Evolutionary conservation across 2,888 invertebrate genomes (phyloP), one percentile per base, ranked within the genome.

Genomic region (Belgica antarctica): DNA sequence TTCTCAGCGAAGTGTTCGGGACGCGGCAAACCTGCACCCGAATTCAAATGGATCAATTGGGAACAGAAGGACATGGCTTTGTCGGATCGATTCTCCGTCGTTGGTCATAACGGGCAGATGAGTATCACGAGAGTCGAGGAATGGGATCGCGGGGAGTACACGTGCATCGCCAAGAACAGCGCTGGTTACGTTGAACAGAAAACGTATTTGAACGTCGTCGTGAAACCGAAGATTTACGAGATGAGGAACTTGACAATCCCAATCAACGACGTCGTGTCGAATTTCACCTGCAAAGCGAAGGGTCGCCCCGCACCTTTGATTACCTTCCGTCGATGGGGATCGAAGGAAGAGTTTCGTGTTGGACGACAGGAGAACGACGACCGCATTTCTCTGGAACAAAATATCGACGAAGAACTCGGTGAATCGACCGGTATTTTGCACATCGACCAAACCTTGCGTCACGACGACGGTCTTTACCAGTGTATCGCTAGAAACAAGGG

Each of bases 391-490:
- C 78, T 92, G 41, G 86, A 86, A 76, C 79, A 86, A 75, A 75
- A 81, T 63, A 75, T 80, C 74, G 80, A 85, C 73, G 79, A 83
- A 8, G 80, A 81, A n/a, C 82, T 81, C 41, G 83, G 84, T 5
- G 85, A 86, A 75, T 83, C 85, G 0, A 82, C 84, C 65, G 92
- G 87, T 25, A 85, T 85, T 1, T 80, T 95, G 71, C 85, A 84
- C 34, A 89, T 95, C 74, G 77, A 82, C 0, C 84, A 85, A 65
- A 76, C 89, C 12, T 83, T 84, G 66, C 83, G 90, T 72, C 83
- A 84, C 1, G 91, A 95, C 78, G 95, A 95, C 78, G 95, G 94
- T 0, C 82, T 95, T 7, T 95, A 95, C 77, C 90, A 90, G 76
- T 95, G 95, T 77, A 84, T 90, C 63, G 94, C 94, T 3, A 83